Evolutionary conservation across 2,797 vertebrate genomes (phyloP), one percentile per base, ranked within the genome.

Genomic region (Adrianichthys oophorus): DNA sequence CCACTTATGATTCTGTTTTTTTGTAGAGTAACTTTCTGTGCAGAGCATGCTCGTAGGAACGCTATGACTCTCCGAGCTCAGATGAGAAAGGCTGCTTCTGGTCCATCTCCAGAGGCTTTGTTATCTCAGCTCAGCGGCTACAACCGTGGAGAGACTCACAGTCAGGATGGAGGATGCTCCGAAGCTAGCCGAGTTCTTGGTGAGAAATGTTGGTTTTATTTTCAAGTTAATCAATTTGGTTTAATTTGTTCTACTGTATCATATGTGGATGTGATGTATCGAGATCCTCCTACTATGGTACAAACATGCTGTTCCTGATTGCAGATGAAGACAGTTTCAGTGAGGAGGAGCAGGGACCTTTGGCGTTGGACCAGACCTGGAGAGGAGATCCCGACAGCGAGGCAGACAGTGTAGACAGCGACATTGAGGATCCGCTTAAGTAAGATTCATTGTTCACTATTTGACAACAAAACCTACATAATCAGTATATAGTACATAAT

Each of bases 391-490:
- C 96, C 0, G 98, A 99, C 89, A 99, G 98, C 41, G 98, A 99
- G 65, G 94, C 95, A 0, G 96, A 98, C 91, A 99, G 96, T 70
- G 85, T 98, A 2, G 96, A 98, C 79, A 99, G 97, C 40, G 98
- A 99, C 81, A 97, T 98, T 18, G 98, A 99, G 80, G 98, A 99
- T 72, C 98, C 98, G 51, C 79, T 99, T 4, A 99, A 98, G 98
- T 99, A 89, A 91, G 77, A 3, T 3, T 56, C 50, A 6, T 42
- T 40, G 19, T 29, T 1, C 19, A 4, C 4, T 10, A 6, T 8
- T 10, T 32, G 29, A 2, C 8, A 32, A 2, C 7, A 37, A 37
- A 32, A 37, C 12, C 32, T 37, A 37, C 32, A 12, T 29, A 29
- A 12, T 12, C 32, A 32, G 23, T n/a, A 44, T 44, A 3, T 48